Evolutionary conservation across 2,113 vertebrate genomes (phyloP).

Genomic region (Eidolon helvum): DNA sequence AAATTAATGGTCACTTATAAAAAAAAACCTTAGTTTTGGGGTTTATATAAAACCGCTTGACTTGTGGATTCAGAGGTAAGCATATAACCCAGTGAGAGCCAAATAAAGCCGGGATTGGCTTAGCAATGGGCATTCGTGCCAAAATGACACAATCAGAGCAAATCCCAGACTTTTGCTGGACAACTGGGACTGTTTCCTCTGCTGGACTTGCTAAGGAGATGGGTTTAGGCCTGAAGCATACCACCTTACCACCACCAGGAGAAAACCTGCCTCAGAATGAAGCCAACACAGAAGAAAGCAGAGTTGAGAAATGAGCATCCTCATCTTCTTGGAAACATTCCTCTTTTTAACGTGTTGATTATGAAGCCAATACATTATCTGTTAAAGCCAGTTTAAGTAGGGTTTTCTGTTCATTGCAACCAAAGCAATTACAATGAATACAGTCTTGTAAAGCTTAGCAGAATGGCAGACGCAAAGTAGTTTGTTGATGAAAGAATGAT

Average conservation of each 20-base stretch:
- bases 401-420: not conserved
- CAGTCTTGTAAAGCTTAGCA: not conserved
- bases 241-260: not conserved
- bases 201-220: not conserved
- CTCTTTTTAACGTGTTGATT: not conserved
- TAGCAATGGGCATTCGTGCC: not conserved
- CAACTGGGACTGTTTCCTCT: not conserved
- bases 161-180: not conserved
- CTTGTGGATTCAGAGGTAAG: not conserved
- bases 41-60: not conserved
- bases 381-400: not conserved
- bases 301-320: not conserved
- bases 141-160: not conserved
- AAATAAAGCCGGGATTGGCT: not conserved
- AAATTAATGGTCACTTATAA: not conserved
- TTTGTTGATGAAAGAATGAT: not conserved
- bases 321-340: not conserved
- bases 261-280: not conserved
- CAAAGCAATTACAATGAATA: not conserved
- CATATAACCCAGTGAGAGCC: not conserved
- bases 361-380: not conserved
- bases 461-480: not conserved
- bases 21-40: not conserved
- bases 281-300: not conserved
- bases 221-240: not conserved